These are phyloP conservation scores for Gymnosoma rotundatum DNA, from an alignment of 2,888 invertebrate genomes.

Conservation along the genomic window DNA sequence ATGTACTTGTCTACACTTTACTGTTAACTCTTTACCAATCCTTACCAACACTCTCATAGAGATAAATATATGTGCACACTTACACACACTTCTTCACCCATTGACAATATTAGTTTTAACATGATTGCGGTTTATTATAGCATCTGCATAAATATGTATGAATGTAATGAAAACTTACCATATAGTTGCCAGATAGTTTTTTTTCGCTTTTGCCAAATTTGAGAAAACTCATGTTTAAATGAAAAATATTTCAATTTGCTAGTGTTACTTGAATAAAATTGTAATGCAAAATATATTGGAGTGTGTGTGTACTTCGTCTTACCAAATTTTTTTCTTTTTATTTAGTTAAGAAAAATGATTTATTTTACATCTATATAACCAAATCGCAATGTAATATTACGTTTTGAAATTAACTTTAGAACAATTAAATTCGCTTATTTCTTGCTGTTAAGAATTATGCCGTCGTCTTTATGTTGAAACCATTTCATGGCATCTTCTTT, in stretches of 20 bases:
- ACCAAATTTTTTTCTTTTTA: neutral
- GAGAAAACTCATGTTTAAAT: too few species aligned
- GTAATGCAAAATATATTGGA: too few species aligned
- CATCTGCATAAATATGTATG: slow-evolving; percentile 5
- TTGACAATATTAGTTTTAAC: slow-evolving; percentile 50
- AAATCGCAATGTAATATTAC: slow-evolving; percentile 43
- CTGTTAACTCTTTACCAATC: slow-evolving; percentile 4
- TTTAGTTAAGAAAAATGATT: slow-evolving; percentile 20
- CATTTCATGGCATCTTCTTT: slow-evolving; percentile 99
- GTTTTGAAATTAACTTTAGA: slow-evolving; percentile 36
- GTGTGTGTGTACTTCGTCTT: too few species aligned
- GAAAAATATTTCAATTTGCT: too few species aligned
- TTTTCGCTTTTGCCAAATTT: too few species aligned
- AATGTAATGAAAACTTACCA: neutral
- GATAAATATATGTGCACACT: neutral
- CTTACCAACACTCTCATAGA: neutral
- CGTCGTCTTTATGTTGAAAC: slow-evolving; percentile 99
- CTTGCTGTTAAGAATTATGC: slow-evolving; percentile 96
- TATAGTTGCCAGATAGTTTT: too few species aligned
- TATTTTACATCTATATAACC: slow-evolving; percentile 48
- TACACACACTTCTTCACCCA: neutral
- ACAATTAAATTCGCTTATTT: slow-evolving; percentile 80
- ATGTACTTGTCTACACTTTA: slow-evolving; percentile 26
- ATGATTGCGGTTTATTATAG: slow-evolving; percentile 59
- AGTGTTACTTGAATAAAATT: too few species aligned